Conservation (phyloP, 2,797 vertebrate genomes). For the Saxicola maurus region DNA sequence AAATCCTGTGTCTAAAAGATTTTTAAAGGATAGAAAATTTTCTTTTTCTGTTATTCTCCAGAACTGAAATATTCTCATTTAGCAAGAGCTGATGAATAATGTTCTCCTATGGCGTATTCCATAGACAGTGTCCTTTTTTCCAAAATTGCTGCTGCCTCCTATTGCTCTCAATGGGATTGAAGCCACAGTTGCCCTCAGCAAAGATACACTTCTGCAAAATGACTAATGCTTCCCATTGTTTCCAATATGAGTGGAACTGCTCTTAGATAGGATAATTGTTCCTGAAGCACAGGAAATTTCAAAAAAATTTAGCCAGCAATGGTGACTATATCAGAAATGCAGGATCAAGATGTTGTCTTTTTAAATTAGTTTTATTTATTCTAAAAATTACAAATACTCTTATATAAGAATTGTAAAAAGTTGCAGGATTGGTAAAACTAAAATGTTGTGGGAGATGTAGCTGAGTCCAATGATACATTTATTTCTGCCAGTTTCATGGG, state of each 20-base stretch:
- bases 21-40: not conserved
- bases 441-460: not conserved
- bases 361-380: not conserved
- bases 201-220: constrained; percentile 31
- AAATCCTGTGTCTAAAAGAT: not conserved
- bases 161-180: constrained; percentile 25
- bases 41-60: not conserved
- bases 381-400: not conserved
- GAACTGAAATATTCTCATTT: not conserved
- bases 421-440: not conserved
- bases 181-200: constrained; percentile 17
- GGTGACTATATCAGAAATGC: not conserved
- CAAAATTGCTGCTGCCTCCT: constrained; percentile 38
- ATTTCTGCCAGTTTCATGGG: not conserved
- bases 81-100: constrained; percentile 19
- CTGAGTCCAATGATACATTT: not conserved
- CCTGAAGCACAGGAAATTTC: not conserved
- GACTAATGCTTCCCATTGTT: constrained; percentile 41
- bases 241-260: not conserved
- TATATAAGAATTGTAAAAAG: not conserved
- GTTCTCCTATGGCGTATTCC: constrained; percentile 16
- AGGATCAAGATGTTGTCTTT: not conserved
- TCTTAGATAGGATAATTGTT: not conserved
- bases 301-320: not conserved
- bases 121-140: not conserved